phyloP scores from a whole-genome alignment of 2,888 invertebrate species.

The Rhingia campestris region DNA sequence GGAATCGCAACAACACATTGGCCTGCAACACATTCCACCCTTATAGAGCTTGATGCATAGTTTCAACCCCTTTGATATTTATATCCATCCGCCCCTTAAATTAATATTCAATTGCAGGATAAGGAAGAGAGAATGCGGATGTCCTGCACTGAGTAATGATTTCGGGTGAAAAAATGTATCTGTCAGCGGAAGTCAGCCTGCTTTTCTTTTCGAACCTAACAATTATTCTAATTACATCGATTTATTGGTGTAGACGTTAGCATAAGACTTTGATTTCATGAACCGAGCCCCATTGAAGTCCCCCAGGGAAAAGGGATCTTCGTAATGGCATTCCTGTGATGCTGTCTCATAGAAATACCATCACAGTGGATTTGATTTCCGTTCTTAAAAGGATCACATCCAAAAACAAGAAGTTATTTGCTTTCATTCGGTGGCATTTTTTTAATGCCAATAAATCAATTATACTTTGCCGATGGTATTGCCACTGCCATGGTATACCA shows the following conservation, averaged over 20 bases:
- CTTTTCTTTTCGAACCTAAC: not conserved
- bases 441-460: conserved; percentile 76
- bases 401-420: conserved; percentile 66
- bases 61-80: conserved; percentile 67
- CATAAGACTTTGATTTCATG: conserved; percentile 58
- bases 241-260: conserved; percentile 39
- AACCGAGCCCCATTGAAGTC: conserved; percentile 37
- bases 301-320: conserved; percentile 41
- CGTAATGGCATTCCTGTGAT: conserved; percentile 44
- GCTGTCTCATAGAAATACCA: conserved; percentile 48
- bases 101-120: conserved; percentile 52
- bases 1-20: conserved; percentile 55
- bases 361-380: conserved; percentile 71
- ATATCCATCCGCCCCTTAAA: conserved; percentile 53
- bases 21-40: conserved; percentile 57
- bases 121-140: conserved; percentile 28
- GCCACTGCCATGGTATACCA: not conserved
- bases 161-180: conserved; percentile 8
- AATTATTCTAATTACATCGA: conserved; percentile 61
- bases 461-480: conserved; percentile 60
- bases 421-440: conserved; percentile 48
- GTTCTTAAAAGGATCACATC: conserved; percentile 67
- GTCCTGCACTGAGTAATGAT: conserved; percentile 38
- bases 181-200: conserved; percentile 33
- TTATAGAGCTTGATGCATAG: conserved; percentile 47